Conservation (phyloP, 2,113 vertebrate species). For the Xiphorhynchus elegans region DNA sequence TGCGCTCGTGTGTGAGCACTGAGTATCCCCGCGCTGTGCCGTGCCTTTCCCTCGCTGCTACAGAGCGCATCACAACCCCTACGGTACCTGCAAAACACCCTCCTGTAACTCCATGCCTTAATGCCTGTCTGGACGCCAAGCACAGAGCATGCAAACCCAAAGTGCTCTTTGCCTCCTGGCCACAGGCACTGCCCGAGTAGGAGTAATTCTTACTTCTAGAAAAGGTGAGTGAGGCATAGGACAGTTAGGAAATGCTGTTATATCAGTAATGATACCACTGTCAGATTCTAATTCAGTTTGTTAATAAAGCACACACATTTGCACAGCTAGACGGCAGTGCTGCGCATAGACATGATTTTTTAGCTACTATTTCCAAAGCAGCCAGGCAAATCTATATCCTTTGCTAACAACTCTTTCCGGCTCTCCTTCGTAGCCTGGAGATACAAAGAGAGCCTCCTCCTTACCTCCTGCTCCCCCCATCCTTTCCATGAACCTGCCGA, state of each 20-base stretch:
- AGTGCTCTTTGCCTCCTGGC: background rate
- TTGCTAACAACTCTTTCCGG: background rate
- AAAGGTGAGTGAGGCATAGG: background rate
- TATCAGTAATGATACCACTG: background rate
- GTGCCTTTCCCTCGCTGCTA: background rate
- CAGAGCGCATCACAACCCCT: background rate
- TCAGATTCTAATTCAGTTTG: background rate
- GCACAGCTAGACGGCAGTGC: fast-evolving
- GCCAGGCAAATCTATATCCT: background rate
- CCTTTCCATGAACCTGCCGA: background rate
- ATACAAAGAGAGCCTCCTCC: background rate
- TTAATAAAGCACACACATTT: fast-evolving
- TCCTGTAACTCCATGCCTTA: too few species aligned
- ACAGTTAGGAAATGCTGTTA: background rate
- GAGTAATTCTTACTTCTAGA: too few species aligned
- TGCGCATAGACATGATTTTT: fast-evolving
- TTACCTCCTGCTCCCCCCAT: background rate
- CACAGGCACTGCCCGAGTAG: fast-evolving
- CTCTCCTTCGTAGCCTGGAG: background rate
- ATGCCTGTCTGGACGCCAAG: background rate
- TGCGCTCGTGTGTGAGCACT: fast-evolving
- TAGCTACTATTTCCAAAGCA: background rate
- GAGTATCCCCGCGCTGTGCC: fast-evolving
- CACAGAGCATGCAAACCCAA: fast-evolving
- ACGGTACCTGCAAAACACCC: background rate